A percentile compares a stretch with the other conserved stretches of the same genome.
Evolutionary conservation across 2,888 invertebrate species (phyloP).

Genomic region (Drosophila birchii): DNA sequence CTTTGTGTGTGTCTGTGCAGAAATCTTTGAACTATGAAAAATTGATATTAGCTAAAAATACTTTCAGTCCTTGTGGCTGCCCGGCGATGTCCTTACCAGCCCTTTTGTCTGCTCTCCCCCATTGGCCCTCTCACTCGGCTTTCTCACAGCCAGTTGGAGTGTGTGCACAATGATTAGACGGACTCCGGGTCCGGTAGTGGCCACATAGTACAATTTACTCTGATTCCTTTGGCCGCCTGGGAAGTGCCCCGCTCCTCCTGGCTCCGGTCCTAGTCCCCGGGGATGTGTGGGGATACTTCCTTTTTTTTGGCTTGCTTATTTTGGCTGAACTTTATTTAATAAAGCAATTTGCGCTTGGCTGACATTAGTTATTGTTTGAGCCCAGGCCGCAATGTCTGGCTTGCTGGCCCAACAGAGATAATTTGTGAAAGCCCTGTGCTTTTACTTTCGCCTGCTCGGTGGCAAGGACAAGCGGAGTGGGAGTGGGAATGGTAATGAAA

Average conservation of each 20-base stretch:
- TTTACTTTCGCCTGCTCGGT: conserved; percentile 10
- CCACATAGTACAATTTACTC: conserved; percentile 79
- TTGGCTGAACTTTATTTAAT: conserved; percentile 78
- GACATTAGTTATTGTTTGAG: conserved; percentile 77
- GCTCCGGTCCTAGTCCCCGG: neutral
- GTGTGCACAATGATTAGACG: conserved; percentile 77
- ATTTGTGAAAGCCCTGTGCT: conserved; percentile 49
- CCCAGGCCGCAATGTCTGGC: conserved; percentile 59
- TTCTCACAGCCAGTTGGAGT: conserved; percentile 60
- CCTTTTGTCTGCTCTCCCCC: conserved; percentile 58
- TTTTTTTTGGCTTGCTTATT: conserved; percentile 66
- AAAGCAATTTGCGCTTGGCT: conserved; percentile 81
- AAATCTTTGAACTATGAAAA: conserved; percentile 82
- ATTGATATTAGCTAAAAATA: conserved; percentile 81
- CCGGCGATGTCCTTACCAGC: conserved; percentile 46
- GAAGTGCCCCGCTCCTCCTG: conserved; percentile 21
- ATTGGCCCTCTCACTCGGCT: conserved; percentile 25
- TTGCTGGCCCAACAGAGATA: conserved; percentile 66
- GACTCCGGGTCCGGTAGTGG: conserved; percentile 58
- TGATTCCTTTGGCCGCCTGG: conserved; percentile 58
- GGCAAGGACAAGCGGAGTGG: too few species aligned
- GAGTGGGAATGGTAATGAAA: neutral
- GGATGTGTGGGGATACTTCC: conserved; percentile 46
- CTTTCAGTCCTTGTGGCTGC: conserved; percentile 67
- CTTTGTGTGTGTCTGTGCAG: conserved; percentile 40